Percentiles rank a stretch among this genome's conserved stretches.
phyloP scores from a whole-genome alignment of 2,113 vertebrate species.

The Eonycteris spelaea region DNA sequence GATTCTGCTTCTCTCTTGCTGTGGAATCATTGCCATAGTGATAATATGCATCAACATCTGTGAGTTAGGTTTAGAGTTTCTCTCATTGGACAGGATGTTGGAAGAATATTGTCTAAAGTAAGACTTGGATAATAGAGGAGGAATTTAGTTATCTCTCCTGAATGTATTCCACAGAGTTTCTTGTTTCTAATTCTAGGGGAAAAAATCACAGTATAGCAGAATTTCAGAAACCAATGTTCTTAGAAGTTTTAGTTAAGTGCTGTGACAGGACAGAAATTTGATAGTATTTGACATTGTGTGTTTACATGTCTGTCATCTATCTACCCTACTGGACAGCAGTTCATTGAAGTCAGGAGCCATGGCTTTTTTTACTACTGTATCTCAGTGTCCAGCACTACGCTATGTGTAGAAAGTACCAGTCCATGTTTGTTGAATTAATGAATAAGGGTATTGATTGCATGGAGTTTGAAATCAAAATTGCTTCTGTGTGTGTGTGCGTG shows the following conservation, averaged over 20 bases:
- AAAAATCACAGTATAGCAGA: not conserved
- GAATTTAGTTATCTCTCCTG: not conserved
- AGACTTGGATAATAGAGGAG: not conserved
- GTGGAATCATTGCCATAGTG: not conserved
- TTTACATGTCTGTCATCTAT: not conserved
- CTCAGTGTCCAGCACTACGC: not conserved
- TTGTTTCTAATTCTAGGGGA: not conserved
- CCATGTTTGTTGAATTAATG: not conserved
- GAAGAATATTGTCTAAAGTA: not conserved
- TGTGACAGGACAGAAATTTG: not conserved
- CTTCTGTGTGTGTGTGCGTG: not conserved
- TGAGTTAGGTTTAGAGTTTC: not conserved
- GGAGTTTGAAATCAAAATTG: not conserved
- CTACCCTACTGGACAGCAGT: not conserved
- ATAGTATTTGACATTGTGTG: not conserved
- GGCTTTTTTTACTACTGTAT: not conserved
- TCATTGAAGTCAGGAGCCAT: not conserved
- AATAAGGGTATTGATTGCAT: not conserved
- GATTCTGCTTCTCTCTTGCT: not conserved
- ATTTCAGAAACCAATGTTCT: not conserved
- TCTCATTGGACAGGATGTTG: not conserved
- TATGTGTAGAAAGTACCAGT: not conserved
- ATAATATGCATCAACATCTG: accelerated
- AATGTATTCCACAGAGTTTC: not conserved
- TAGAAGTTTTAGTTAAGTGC: not conserved